Evolutionary conservation across 92 coral and sea anemone genomes (phyloP), one percentile per base, ranked within the genome.

Genomic region (Porites evermanni): DNA sequence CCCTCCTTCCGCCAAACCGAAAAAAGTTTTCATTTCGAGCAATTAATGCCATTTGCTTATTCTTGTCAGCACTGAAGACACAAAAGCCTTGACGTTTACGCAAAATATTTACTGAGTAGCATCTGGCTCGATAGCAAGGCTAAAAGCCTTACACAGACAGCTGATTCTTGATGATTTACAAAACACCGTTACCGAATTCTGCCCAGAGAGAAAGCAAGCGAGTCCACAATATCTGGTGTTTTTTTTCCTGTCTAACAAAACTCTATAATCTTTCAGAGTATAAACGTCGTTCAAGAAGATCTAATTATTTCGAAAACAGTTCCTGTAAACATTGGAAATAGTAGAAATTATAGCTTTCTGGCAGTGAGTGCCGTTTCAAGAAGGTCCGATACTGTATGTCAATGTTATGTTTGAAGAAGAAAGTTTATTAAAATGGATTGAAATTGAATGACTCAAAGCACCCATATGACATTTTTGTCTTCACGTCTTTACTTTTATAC

Each of bases 1-100:
- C 65, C 17, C 13, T 64, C 6, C 73, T 67, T 79, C 70, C 47
- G 53, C 44, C 72, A 64, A 64, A 47, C 51, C 7, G 47, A 21
- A 73, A 64, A 69, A 77, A 79, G 73, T 47, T 79, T 19, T 54
- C 12, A 79, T 79, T 64, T 64, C 32, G 32, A 78, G 53, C 12
- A 50, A 53, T n/a, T 8, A 47, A 5, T 7, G 61, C 20, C 83
- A 79, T 63, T 73, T 79, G 83, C 72, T 66, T 67, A 17, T 7
- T 20, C 70, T 6, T 66, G 73, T 65, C 72, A 79, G 50, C 10
- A 16, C 0, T 18, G 47, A 19, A 59, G 82, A 79, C 82, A 79
- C 7, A 64, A 64, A 52, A 44, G 69, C 29, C 83, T 64, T 52
- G 61, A 79, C 73, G 61, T 66, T 79, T 3, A 29, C 44, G 70